phyloP scores from a whole-genome alignment of 2,797 vertebrate genomes.

The Tolypeutes matacus region DNA sequence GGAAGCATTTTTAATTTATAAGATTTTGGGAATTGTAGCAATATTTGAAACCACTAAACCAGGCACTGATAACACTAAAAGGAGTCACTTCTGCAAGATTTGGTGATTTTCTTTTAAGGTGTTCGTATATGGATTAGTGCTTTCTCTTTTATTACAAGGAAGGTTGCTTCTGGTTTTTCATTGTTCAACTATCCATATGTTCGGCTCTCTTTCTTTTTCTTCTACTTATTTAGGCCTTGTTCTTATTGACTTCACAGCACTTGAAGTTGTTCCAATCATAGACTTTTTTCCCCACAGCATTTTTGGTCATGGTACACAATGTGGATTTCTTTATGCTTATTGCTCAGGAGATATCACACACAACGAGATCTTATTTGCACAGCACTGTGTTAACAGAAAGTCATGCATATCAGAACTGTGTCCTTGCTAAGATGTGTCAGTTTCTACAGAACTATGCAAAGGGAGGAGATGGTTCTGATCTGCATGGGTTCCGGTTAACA shows the following conservation, averaged over 20 bases:
- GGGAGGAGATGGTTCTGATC: not conserved
- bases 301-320: not conserved
- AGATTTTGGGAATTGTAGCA: not conserved
- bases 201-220: not conserved
- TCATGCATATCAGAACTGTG: not conserved
- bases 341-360: not conserved
- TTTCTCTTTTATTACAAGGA: not conserved
- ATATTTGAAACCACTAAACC: slow-evolving; percentile 9
- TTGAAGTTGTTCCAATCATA: not conserved
- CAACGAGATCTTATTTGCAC: not conserved
- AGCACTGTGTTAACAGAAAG: not conserved
- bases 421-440: not conserved
- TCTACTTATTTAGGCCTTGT: not conserved
- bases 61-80: not conserved
- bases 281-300: not conserved
- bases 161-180: not conserved
- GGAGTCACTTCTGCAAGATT: not conserved
- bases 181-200: not conserved
- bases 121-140: not conserved
- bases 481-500: not conserved
- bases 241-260: not conserved
- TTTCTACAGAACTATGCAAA: not conserved
- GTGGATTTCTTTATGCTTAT: not conserved
- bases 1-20: not conserved
- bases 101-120: not conserved